Evolutionary conservation across 2,888 invertebrate species (phyloP).

Genomic region (Chrysolina haemoptera): DNA sequence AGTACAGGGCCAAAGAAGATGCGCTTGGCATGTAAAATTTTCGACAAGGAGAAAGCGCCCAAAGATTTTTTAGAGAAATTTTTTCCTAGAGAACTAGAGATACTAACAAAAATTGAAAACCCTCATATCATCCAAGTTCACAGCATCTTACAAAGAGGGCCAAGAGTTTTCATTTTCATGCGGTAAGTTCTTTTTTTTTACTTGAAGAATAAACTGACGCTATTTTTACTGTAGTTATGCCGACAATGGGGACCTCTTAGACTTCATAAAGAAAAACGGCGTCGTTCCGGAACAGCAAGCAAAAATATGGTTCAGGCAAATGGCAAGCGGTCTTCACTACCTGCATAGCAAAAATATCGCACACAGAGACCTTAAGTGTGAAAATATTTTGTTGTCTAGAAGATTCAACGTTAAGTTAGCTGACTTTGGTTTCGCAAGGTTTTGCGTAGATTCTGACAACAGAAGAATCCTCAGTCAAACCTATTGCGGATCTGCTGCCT

Average conservation of each 20-base stretch:
- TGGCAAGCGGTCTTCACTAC: conserved; percentile 87
- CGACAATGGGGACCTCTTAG: conserved; percentile 90
- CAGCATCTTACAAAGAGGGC: conserved; percentile 87
- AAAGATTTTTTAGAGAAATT: conserved; percentile 93
- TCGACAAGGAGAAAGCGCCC: conserved; percentile 91
- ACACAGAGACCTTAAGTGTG: conserved; percentile 94
- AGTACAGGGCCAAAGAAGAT: conserved; percentile 80
- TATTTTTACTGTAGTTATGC: conserved; percentile 73
- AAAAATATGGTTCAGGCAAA: conserved; percentile 89
- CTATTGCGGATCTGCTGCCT: conserved; percentile 97
- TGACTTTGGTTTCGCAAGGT: conserved; percentile 94
- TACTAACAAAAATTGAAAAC: conserved; percentile 90
- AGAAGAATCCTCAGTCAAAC: conserved; percentile 88
- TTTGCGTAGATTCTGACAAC: conserved; percentile 81
- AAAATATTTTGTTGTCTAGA: conserved; percentile 88
- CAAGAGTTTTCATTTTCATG: conserved; percentile 92
- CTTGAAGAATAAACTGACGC: background rate
- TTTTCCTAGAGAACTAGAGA: conserved; percentile 93
- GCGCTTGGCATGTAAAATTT: conserved; percentile 91
- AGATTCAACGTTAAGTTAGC: conserved; percentile 92
- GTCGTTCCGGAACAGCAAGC: conserved; percentile 85
- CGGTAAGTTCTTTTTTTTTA: conserved; percentile 66
- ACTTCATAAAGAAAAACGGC: conserved; percentile 85
- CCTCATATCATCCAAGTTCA: conserved; percentile 93
- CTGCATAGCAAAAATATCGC: conserved; percentile 88